These are phyloP conservation scores for Gobio gobio DNA, from an alignment of 2,113 vertebrate species.

Conservation along the genomic window DNA sequence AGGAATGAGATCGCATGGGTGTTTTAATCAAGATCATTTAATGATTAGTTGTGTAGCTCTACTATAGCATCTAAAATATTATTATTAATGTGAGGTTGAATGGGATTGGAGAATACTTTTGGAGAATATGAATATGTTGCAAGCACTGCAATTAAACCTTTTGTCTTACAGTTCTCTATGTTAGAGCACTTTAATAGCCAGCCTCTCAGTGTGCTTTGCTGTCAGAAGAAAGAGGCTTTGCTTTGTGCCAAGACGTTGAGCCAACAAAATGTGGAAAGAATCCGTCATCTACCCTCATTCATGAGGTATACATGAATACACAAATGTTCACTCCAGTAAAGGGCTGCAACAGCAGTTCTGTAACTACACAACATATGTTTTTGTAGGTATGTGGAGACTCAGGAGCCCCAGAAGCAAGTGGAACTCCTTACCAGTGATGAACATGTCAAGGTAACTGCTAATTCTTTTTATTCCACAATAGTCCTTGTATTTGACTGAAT, in stretches of 20 bases:
- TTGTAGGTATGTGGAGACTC: slow-evolving; percentile 85
- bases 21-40: too few species aligned
- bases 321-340: neutral
- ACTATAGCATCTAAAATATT: too few species aligned
- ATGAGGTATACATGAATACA: slow-evolving; percentile 77
- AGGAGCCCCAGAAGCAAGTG: slow-evolving; percentile 81
- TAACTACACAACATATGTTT: neutral
- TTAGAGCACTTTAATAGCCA: slow-evolving; percentile 92
- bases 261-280: slow-evolving; percentile 80
- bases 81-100: too few species aligned
- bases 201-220: slow-evolving; percentile 91
- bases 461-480: neutral
- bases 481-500: neutral
- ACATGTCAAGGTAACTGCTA: slow-evolving; percentile 83
- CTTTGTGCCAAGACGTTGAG: slow-evolving; percentile 75
- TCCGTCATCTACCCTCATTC: slow-evolving; percentile 89
- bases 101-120: too few species aligned
- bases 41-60: too few species aligned
- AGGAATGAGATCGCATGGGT: too few species aligned
- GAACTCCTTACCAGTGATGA: slow-evolving; percentile 79
- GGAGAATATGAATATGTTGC: neutral
- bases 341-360: neutral
- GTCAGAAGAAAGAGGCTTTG: slow-evolving; percentile 75
- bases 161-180: slow-evolving; percentile 83
- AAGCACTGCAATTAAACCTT: neutral